These are phyloP conservation scores for Cephus rjabovi DNA, from an alignment of 2,888 invertebrate species.

Conservation along the genomic window DNA sequence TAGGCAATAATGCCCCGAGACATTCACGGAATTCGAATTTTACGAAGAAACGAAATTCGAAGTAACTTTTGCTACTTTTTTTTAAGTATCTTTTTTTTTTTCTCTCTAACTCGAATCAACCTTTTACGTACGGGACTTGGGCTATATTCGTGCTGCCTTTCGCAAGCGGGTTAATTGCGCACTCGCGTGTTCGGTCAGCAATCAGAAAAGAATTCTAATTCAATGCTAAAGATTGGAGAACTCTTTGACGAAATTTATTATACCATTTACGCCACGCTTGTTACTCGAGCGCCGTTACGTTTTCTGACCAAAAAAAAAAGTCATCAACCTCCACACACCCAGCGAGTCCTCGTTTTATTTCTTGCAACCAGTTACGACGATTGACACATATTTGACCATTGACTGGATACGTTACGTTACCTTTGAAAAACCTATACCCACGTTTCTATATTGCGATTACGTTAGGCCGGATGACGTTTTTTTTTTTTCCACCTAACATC, in stretches of 20 bases:
- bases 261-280: background rate
- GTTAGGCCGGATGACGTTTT: background rate
- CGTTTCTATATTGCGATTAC: background rate
- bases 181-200: background rate
- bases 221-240: background rate
- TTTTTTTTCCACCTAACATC: background rate
- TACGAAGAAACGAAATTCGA: background rate
- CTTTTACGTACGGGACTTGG: background rate
- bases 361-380: background rate
- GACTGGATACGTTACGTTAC: background rate
- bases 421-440: background rate
- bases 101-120: background rate
- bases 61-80: background rate
- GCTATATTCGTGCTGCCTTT: background rate
- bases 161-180: constrained; percentile 7
- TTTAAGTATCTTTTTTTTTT: background rate
- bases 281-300: background rate
- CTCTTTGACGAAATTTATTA: background rate
- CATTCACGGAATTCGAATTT: background rate
- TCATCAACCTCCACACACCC: background rate
- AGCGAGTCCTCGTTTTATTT: background rate
- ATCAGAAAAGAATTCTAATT: constrained; percentile 4
- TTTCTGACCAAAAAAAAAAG: background rate
- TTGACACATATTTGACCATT: background rate
- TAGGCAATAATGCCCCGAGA: background rate